Base-by-base conservation (phyloP, 2,888 invertebrate species). In the Dasysyrphus albostriatus region DNA sequence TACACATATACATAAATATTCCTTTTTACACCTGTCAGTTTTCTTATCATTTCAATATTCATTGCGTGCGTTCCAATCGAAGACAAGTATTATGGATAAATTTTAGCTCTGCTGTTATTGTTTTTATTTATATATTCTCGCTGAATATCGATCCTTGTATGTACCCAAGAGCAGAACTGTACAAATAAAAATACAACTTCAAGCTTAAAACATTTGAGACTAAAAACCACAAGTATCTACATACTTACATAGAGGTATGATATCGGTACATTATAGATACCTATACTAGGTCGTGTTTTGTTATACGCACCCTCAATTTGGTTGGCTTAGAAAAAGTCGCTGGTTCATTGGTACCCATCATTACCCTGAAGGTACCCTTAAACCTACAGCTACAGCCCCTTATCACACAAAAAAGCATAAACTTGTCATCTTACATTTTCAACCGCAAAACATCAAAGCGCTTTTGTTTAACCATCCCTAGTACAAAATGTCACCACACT, bases 401-500 rank as follows among this genome's bases (percentile, higher is more conserved):
- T 14, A 24, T 61, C 42, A n/a, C 42, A 42, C 24, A 29, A 29
- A 29, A 63, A 44, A 44, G 44, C 44, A 44, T 47, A 63, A 44
- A 63, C n/a, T 32, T 47, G 32, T 65, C 44, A 49, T 34, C 65
- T 16, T 16, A 34, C 32, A 49, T 65, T 16, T 65, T 47, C 5
- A 1, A 19, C 37, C 49, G 49, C 67, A 69, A 37, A 24, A 69
- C 39, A 69, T 69, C 51, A 69, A 69, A 69, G 69, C 10, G n/a
- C 56, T 63, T 77, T 77, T 73, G 39, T 77, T 42, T 34, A 81
- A 77, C 54, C 51, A 59, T 51, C 76, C 67, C 47, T 32, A 16
- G 67, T 73, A 49, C 14, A 72, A 78, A 73, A 74, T 74, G 69
- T 74, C 77, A 87, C 73, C 82, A 63, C 54, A 42, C 54, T 77